Base-by-base conservation (phyloP, 2,113 vertebrate species). In the Thunnus maccoyii region DNA sequence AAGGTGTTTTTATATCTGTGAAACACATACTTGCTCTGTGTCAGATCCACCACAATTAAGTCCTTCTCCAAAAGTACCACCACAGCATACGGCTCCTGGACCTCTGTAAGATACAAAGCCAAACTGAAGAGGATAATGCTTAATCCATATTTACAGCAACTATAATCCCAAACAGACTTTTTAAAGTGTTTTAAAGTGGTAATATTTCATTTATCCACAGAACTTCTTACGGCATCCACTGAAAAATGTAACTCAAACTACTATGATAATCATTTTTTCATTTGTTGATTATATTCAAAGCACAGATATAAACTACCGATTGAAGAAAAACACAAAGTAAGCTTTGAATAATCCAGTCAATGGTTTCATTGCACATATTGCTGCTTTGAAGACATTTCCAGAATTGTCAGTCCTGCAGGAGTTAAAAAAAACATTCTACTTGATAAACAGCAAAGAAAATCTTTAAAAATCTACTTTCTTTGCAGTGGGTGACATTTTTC, bases 11-110 rank as follows among this genome's bases (percentile, higher is more conserved):
- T 16, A 0, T 73, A 5, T 64, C 41, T 20, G 27, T 63, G 64
- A 64, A 71, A 62, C 79, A 96, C 97, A 94, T 97, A 99, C 97
- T 97, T 97, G 96, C 96, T 98, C 93, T 98, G 97, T 80, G 97
- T 98, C 83, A 99, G 93, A 91, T 98, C 97, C 90, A 99, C 96
- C 14, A 98, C 96, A 72, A 99, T 98, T 66, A 99, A 94, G 94
- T 99, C 97, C 94, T 97, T 98, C 91, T 99, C 97, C 92, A 99
- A 91, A 80, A 99, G 96, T 50, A 98, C 97, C 78, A 96, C 97
- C 51, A 99, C 97, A n/a, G 97, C 97, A 80, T 97, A 98, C 3
- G 97, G 97, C 81, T 98, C 97, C 94, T 99, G 97, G 92, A 97
- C 95, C 91, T 99, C 97, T 99, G 93, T 68, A 68, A 90, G 12